Percentiles rank a stretch among this genome's conserved stretches.
phyloP scores from a whole-genome alignment of 1,140 invertebrate genomes.

The Pollicipes pollicipes region DNA sequence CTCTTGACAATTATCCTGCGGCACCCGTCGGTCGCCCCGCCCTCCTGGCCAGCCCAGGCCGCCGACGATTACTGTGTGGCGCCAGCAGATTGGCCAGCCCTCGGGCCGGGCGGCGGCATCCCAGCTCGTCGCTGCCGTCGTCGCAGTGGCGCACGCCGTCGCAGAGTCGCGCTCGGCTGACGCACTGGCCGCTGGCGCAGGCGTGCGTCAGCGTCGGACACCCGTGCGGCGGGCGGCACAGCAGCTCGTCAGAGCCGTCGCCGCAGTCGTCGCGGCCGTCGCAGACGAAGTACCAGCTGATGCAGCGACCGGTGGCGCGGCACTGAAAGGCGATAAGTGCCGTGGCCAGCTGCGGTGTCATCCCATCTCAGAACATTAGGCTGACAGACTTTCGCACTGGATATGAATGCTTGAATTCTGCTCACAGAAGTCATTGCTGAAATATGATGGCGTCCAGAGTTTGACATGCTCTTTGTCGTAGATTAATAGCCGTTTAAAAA shows the following conservation, averaged over 20 bases:
- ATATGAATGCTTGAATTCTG: too few species aligned
- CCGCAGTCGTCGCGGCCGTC: conserved; percentile 24
- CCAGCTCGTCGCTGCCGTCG: conserved; percentile 56
- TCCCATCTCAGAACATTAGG: too few species aligned
- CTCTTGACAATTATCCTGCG: too few species aligned
- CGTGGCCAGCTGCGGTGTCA: too few species aligned
- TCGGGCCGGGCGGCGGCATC: conserved; percentile 34
- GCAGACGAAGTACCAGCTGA: conserved; percentile 28
- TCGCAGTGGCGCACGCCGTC: conserved; percentile 59
- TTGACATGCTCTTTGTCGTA: too few species aligned
- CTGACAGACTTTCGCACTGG: too few species aligned
- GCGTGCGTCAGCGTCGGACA: conserved; percentile 43
- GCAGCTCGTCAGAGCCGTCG: conserved; percentile 20
- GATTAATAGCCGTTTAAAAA: too few species aligned
- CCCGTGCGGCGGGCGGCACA: conserved; percentile 22
- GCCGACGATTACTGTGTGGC: background rate
- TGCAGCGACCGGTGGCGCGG: conserved; percentile 26
- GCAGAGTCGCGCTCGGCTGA: conserved; percentile 52
- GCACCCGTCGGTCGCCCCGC: too few species aligned
- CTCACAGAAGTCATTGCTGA: too few species aligned
- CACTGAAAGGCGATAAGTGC: conserved; percentile 20
- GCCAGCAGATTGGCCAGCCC: background rate
- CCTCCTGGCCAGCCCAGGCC: too few species aligned
- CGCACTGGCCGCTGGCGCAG: conserved; percentile 42
- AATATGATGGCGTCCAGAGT: too few species aligned